Base-by-base conservation (phyloP, 2,888 invertebrate species). In the Cepaea hortensis region DNA sequence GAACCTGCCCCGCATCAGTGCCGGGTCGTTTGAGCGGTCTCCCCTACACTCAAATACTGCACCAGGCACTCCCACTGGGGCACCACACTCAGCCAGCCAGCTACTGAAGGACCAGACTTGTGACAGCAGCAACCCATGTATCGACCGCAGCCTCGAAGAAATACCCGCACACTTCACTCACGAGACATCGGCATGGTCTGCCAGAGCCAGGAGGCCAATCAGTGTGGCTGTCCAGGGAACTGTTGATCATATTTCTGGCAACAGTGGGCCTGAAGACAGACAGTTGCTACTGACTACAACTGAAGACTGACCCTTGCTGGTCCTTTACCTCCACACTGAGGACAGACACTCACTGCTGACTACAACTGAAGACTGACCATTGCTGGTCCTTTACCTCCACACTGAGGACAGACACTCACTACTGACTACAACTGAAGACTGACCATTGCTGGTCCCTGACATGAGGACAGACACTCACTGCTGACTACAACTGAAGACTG, bases 61-160 rank as follows among this genome's bases (percentile, higher is more conserved):
- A 20, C 86, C 62, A 81, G 85, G 75, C 70, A 88, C 83, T 79
- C 87, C 70, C 46, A 81, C 50, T n/a, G 77, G 80, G 77, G 86
- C 13, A 89, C 70, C 84, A 87, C 76, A 46, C 61, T 73, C 84
- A 6, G 75, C 80, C 20, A 84, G 72, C 46, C 68, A 73, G n/a
- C 81, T 70, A 55, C 23, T 68, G 20, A 72, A 81, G 18, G 84
- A 88, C 70, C 90, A 90, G 61, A 35, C 79, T 55, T 84, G 79
- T n/a, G 89, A 90, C 80, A 88, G 83, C 81, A 91, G 90, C 88
- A 91, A 90, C 75, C 92, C 91, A 5, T 92, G 93, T 87, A 93
- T 93, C 75, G 93, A 93, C 86, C 89, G 93, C 87, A 92, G 92
- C 88, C 87, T 93, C 84, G 93, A 93, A 85, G 92, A 92, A 88